Evolutionary conservation across 2,888 invertebrate species (phyloP), one percentile per base, ranked within the genome.

Genomic region (Parnassius apollo): DNA sequence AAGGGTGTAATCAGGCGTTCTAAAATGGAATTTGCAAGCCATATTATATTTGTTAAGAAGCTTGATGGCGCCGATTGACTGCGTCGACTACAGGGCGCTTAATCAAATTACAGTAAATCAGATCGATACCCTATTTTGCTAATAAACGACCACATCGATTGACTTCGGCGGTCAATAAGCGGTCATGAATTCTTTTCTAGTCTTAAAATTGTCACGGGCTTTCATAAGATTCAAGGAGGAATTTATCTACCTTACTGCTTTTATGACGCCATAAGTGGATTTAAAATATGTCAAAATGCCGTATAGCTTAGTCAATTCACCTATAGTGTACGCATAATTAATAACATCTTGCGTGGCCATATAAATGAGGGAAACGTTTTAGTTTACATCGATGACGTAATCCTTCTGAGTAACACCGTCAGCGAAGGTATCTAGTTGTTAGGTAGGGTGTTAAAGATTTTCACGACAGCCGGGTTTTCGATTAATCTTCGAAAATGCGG

Each of bases 1-100:
- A 72, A 72, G 22, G 58, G 63, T 2, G 66, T 75, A 7, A 72
- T 72, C 42, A 53, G 70, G 7, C 64, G 65, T 9, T 74, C 70
- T 2, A 11, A 66, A 1, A 67, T 69, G 0, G 63, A 66, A 22
- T 68, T 67, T 49, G 66, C 69, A 0, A 72, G 73, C n/a, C 69
- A 69, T 3, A 66, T 68, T 9, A 54, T 69, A 2, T 18, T 66
- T 2, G 65, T 70, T 0, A 69, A 65, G 45, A 71, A 69, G 22
- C 59, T 57, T 10, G 65, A 68, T 10, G 66, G 70, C 0, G 50
- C 59, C 3, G 18, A 18, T 18, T 18, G 18, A 18, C 18, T 18
- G 1, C 18, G 1, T 18, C 18, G 18, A 18, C 18, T 18, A 18
- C 18, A 18, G 18, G 18, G 18, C 18, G 18, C 18, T 18, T 18